Evolutionary conservation across 1,140 invertebrate genomes (phyloP).

Genomic region (Psix sp.): DNA sequence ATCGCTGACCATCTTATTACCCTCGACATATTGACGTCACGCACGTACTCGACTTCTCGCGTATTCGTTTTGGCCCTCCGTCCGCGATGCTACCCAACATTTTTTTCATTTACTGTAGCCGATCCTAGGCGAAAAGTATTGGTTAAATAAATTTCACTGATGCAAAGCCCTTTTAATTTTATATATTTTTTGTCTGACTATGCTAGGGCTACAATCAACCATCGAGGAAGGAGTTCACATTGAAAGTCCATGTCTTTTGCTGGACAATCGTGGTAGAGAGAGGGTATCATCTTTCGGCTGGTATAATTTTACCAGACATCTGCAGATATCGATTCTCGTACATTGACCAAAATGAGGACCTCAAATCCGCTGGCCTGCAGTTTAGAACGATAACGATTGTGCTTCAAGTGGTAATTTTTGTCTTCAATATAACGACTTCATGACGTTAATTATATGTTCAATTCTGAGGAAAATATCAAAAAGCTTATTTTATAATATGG

Average conservation of each 20-base stretch:
- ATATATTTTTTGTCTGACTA: slow-evolving; percentile 38
- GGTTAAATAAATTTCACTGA: slow-evolving; percentile 46
- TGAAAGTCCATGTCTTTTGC: slow-evolving; percentile 1
- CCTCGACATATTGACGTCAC: slow-evolving; percentile 75
- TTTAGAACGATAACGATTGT: slow-evolving; percentile 9
- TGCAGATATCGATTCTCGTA: slow-evolving; percentile 24
- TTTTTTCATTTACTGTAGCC: slow-evolving; percentile 6
- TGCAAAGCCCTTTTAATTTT: slow-evolving; percentile 42
- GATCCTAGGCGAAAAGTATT: slow-evolving; percentile 36
- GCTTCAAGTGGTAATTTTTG: slow-evolving; percentile 25
- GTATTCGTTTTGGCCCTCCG: slow-evolving; percentile 37
- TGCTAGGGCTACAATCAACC: slow-evolving; percentile 6
- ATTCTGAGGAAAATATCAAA: neutral
- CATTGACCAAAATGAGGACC: slow-evolving; percentile 10
- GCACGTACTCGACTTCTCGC: slow-evolving; percentile 68
- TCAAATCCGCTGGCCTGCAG: neutral
- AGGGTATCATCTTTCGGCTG: slow-evolving; percentile 24
- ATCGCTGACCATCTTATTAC: slow-evolving; percentile 76
- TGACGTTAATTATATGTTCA: slow-evolving; percentile 9
- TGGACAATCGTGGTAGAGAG: slow-evolving; percentile 15
- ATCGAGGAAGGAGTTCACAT: neutral
- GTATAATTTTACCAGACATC: slow-evolving; percentile 36
- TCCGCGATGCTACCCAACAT: slow-evolving; percentile 15
- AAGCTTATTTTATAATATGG: slow-evolving; percentile 6
- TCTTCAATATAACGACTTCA: slow-evolving; percentile 1